Evolutionary conservation across 2,888 invertebrate species (phyloP).

Genomic region (Bimastos eiseni): DNA sequence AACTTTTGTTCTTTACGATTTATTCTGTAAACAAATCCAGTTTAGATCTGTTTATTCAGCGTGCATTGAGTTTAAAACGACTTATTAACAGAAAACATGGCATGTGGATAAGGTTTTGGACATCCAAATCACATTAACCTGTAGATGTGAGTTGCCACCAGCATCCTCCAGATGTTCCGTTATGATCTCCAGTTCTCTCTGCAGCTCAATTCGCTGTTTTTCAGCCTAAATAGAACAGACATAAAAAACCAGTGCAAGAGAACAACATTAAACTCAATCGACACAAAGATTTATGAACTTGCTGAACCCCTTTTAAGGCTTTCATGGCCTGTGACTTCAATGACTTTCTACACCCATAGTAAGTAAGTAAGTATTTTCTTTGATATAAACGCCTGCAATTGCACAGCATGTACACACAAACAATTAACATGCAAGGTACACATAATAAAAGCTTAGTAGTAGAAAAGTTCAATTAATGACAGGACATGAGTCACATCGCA

Average conservation of each 20-base stretch:
- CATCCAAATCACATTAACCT: conserved; percentile 22
- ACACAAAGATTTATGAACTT: background rate
- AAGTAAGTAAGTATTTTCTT: too few species aligned
- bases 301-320: too few species aligned
- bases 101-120: background rate
- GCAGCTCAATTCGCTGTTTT: conserved; percentile 36
- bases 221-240: conserved; percentile 33
- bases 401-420: too few species aligned
- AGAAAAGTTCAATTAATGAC: too few species aligned
- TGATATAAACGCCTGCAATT: too few species aligned
- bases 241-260: background rate
- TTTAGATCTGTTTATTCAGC: background rate
- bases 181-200: conserved; percentile 38
- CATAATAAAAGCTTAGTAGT: too few species aligned
- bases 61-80: background rate
- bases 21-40: background rate
- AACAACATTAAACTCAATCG: background rate
- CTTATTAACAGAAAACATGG: background rate
- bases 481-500: too few species aligned
- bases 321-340: background rate
- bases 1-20: background rate
- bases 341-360: background rate
- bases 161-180: conserved; percentile 38
- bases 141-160: conserved; percentile 34
- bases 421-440: too few species aligned